Evolutionary conservation across 2,113 vertebrate genomes (phyloP).

Genomic region (Vulpes ferrilata): DNA sequence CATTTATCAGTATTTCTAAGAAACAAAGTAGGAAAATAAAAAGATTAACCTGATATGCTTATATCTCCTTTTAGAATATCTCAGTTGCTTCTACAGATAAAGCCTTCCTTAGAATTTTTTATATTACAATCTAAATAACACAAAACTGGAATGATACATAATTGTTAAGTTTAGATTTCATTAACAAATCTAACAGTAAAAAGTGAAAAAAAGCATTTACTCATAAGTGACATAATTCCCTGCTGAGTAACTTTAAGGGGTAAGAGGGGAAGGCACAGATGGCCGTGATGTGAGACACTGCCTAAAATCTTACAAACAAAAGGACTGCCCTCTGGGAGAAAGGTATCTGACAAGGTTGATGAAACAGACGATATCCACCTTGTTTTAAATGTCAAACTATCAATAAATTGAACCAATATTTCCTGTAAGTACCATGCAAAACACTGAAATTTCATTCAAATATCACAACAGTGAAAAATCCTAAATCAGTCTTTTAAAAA

Average conservation of each 20-base stretch:
- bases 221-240: neutral
- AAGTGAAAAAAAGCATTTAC: neutral
- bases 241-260: neutral
- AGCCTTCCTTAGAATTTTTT: slow-evolving; percentile 28
- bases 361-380: neutral
- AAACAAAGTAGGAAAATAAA: slow-evolving; percentile 19
- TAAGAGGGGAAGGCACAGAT: neutral
- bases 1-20: slow-evolving; percentile 13
- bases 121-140: neutral
- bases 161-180: neutral
- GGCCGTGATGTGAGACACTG: neutral
- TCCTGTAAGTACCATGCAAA: neutral
- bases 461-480: neutral
- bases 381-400: neutral
- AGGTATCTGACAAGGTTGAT: neutral
- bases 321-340: neutral
- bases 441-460: slow-evolving; percentile 13
- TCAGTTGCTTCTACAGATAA: slow-evolving; percentile 52
- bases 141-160: slow-evolving; percentile 27
- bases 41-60: neutral
- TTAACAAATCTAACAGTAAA: neutral
- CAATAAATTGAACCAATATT: neutral
- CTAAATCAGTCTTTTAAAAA: neutral
- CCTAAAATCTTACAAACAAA: neutral
- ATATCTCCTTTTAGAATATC: slow-evolving; percentile 37